Evolutionary conservation across 2,797 vertebrate species (phyloP), one percentile per base, ranked within the genome.

Genomic region (Parauchenoglanis ngamensis): DNA sequence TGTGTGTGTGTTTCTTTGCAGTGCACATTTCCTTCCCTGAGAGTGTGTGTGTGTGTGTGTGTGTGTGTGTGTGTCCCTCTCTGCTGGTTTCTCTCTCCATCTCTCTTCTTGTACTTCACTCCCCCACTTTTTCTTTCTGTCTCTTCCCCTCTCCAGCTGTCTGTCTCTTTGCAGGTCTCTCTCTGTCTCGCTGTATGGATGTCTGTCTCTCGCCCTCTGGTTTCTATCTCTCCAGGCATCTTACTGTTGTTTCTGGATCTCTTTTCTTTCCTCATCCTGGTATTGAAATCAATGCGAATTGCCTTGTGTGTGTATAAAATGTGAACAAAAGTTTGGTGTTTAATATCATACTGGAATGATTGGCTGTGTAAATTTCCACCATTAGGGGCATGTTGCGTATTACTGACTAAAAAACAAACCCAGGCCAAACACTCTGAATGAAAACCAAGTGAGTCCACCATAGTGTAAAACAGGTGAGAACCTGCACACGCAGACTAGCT

Each of bases 131-230:
- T 81, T 40, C 57, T 81, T 44, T 52, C 61, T 12, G 80, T 52
- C 80, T 83, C 63, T 83, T 54, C 8, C 12, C 35, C 81, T 68
- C 49, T 52, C 46, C n/a, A 35, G 44, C 80, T 83, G 61, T 67
- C 80, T 65, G 25, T 44, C 25, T 54, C 49, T 54, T 17, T 8
- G 13, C n/a, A 2, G 13, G 44, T 12, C 11, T 49, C 73, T 49
- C 17, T 12, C 44, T 28, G 15, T 78, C 52, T 78, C 28, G 35
- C 76, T 23, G 67, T 35, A 3, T 67, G 28, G 65, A 67, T 82
- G 59, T 82, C 40, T 46, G 25, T 49, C 59, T n/a, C 59, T 82
- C 7, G 1, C 23, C 15, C 59, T 65, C 35, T 46, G 73, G 0
- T 44, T 25, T 61, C 77, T 44, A 10, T 56, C 28, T 40, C 44